Evolutionary conservation across 2,888 invertebrate genomes (phyloP).

Genomic region (Leptinotarsa rubiginosa): DNA sequence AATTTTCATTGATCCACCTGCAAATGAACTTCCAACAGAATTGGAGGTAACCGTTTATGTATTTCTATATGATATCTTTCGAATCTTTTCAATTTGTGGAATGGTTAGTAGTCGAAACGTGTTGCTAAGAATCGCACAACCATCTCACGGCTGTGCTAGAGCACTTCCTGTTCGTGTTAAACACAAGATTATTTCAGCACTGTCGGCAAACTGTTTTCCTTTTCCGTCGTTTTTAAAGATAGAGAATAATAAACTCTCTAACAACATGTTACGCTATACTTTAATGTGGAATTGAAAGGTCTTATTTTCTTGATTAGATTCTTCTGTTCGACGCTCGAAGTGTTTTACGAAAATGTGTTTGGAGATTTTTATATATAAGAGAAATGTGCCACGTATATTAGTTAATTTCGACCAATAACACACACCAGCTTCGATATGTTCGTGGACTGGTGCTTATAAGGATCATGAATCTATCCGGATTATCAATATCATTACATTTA

Average conservation of each 20-base stretch:
- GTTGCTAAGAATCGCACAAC: conserved; percentile 57
- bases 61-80: conserved; percentile 36
- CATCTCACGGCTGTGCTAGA: conserved; percentile 56
- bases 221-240: conserved; percentile 45
- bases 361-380: no score
- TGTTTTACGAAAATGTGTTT: neutral
- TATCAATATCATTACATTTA: no score
- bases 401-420: no score
- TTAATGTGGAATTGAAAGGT: conserved; percentile 37
- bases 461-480: no score
- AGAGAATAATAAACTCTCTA: conserved; percentile 46
- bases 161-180: conserved; percentile 58
- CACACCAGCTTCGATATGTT: no score
- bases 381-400: no score
- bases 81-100: conserved; percentile 59
- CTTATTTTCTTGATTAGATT: conserved; percentile 34
- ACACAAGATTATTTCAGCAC: conserved; percentile 57
- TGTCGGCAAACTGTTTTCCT: conserved; percentile 46
- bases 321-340: conserved; percentile 17
- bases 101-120: conserved; percentile 60
- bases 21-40: conserved; percentile 26
- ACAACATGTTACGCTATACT: conserved; percentile 46
- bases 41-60: conserved; percentile 31
- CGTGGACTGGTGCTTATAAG: no score
- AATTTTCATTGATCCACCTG: conserved; percentile 11